Conservation (phyloP, 2,113 vertebrate genomes). For the Calidris pugnax region DNA sequence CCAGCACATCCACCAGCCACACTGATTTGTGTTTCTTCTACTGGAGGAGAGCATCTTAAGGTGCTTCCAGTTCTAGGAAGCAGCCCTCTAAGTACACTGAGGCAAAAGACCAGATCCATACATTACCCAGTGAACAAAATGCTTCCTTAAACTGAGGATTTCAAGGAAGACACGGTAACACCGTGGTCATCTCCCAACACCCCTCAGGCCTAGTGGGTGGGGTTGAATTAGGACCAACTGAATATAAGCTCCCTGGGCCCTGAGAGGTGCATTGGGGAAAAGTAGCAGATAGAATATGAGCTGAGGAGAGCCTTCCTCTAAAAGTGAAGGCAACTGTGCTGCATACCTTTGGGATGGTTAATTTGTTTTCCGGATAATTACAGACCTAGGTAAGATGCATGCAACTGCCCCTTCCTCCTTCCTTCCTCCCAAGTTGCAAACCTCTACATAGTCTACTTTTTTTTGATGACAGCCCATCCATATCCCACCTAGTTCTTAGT, state of each 20-base stretch:
- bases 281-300: background rate
- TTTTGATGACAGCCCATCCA: background rate
- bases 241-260: accelerated
- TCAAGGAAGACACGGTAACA: background rate
- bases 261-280: background rate
- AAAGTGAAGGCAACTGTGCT: background rate
- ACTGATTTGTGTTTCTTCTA: background rate
- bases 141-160: background rate
- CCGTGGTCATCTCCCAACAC: background rate
- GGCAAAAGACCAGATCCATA: background rate
- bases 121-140: background rate
- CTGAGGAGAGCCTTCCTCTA: background rate
- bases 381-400: background rate
- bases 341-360: background rate
- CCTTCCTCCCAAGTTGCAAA: background rate
- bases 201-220: background rate
- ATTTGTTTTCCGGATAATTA: background rate
- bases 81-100: background rate
- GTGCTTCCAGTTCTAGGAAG: background rate
- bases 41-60: background rate
- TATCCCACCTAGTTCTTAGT: background rate
- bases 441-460: background rate
- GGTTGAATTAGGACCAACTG: background rate
- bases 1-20: background rate
- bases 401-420: background rate